Percentiles rank a stretch among this genome's conserved stretches.
phyloP scores from a whole-genome alignment of 2,113 vertebrate genomes.

The Nipponia nippon region DNA sequence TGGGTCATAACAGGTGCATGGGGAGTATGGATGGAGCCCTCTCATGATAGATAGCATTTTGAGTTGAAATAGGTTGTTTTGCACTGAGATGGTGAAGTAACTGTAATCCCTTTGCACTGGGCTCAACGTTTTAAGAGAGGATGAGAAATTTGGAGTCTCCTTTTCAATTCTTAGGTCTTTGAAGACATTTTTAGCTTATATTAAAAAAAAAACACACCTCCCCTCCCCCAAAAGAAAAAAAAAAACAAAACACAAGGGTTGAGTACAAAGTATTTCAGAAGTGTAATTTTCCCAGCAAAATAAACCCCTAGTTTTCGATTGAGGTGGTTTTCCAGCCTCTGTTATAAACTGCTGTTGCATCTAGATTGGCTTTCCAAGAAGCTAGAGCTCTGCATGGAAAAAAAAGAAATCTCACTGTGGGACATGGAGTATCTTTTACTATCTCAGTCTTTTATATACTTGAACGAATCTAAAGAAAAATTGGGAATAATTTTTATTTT shows the following conservation, averaged over 20 bases:
- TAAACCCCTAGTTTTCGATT: neutral
- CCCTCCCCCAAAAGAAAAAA: neutral
- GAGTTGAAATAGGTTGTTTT: neutral
- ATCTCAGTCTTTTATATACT: neutral
- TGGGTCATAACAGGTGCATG: neutral
- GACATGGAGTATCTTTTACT: neutral
- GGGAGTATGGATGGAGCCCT: neutral
- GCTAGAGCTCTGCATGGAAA: neutral
- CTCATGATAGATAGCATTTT: neutral
- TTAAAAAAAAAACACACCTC: neutral
- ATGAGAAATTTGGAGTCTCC: neutral
- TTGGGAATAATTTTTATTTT: neutral
- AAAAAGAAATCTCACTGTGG: neutral
- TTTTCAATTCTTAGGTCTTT: neutral
- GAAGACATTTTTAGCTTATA: neutral
- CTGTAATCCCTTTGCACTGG: neutral
- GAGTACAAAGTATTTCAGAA: neutral
- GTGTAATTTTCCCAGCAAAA: neutral
- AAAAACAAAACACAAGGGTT: neutral
- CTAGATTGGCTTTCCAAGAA: neutral
- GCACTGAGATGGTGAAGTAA: neutral
- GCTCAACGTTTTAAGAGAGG: neutral
- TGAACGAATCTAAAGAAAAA: neutral
- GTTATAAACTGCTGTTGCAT: neutral
- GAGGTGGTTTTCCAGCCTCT: neutral